Base-by-base conservation (phyloP, 2,888 invertebrate species). In the Rugalucina vietnamica region DNA sequence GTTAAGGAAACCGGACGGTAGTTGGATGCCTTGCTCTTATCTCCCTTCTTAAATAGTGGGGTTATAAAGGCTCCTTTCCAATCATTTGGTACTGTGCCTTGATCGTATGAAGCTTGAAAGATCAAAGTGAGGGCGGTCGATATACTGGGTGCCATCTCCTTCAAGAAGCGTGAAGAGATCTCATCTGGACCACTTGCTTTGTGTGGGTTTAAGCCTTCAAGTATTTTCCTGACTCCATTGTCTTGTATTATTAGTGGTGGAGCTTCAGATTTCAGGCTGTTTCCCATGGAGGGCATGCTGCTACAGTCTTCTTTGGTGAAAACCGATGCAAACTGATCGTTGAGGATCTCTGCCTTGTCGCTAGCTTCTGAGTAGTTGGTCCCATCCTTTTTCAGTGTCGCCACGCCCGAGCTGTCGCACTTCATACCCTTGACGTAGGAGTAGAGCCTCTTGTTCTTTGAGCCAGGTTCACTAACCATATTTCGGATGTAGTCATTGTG, bases 1-100 rank as follows among this genome's bases (percentile, higher is more conserved):
- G 71, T 71, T 24, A 71, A n/a, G 34, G 71, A 71, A 8, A 71
- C 39, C 29, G 60, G 71, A n/a, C n/a, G n/a, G n/a, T n/a, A n/a
- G n/a, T n/a, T n/a, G n/a, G n/a, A n/a, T n/a, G n/a, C 71, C 71
- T 71, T 71, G 36, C 37, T 39, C n/a, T 5, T 36, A 10, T 71
- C 34, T 27, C 71, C 71, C 27, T 71, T 71, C 71, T 71, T 71
- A 37, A n/a, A 71, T 36, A 71, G 12, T 10, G 71, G 71, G 12
- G 71, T 39, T 3, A 71, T n/a, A 21, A 3, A 10, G 71, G 71
- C 71, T 36, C 71, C 36, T 21, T 71, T 71, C 71, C 71, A 71
- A n/a, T 39, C 39, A 36, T 36, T 5, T 10, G 37, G 71, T n/a
- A 71, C 12, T 36, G n/a, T 4, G 12, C 34, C 37, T n/a, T 39